Conservation (phyloP, 2,797 vertebrate species). For the Sebastes kiyomatsui region DNA sequence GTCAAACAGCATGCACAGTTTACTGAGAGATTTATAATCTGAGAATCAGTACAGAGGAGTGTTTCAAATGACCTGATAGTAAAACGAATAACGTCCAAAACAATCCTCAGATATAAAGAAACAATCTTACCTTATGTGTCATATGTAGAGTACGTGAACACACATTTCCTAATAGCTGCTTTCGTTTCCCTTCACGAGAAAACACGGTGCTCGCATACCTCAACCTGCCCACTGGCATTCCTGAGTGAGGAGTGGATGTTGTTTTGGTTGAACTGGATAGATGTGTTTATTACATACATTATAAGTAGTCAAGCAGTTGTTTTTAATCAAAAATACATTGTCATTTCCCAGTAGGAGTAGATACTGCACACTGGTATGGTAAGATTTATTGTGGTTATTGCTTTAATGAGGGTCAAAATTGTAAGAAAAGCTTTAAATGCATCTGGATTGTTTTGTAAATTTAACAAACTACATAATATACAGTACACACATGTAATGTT, state of each 20-base stretch:
- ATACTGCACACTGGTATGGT: not conserved
- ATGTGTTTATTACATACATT: not conserved
- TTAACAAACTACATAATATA: not conserved
- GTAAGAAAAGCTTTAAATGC: not conserved
- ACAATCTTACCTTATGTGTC: slow-evolving; percentile 34
- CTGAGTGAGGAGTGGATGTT: slow-evolving; percentile 52
- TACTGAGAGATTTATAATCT: not conserved
- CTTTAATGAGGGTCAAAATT: not conserved
- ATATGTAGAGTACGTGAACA: not conserved
- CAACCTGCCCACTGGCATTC: slow-evolving; percentile 71
- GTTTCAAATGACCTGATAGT: not conserved
- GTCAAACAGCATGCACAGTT: not conserved
- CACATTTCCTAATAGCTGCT: slow-evolving; percentile 7
- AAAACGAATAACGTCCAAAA: not conserved
- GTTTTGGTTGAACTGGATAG: not conserved
- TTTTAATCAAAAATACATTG: not conserved
- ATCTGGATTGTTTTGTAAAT: not conserved
- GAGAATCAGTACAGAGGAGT: not conserved
- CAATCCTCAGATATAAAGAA: too few relatives aligned
- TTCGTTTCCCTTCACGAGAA: slow-evolving; percentile 5
- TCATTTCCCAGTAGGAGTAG: not conserved
- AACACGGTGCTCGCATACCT: not conserved
- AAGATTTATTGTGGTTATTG: not conserved
- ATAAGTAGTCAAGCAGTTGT: not conserved
- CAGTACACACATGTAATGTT: not conserved